Conservation (phyloP, 2,797 vertebrate genomes). For the Clarias pachynema region DNA sequence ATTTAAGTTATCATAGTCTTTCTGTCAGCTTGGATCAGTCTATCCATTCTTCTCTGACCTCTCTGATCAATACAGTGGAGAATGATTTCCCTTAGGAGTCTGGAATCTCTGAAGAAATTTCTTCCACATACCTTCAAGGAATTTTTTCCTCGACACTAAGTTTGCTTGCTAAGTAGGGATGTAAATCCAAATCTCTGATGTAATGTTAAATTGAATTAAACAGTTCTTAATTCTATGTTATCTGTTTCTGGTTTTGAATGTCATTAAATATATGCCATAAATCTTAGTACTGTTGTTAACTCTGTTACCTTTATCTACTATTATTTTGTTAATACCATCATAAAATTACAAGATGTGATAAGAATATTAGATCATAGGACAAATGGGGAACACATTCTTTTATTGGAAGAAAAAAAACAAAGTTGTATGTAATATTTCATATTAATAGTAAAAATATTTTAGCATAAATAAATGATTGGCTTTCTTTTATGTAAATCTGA, state of each 20-base stretch:
- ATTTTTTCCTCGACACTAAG: neutral
- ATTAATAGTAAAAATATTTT: neutral
- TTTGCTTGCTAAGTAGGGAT: neutral
- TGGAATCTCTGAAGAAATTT: neutral
- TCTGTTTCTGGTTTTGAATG: neutral
- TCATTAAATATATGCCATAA: neutral
- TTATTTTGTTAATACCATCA: neutral
- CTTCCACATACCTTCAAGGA: neutral
- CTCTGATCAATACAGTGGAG: neutral
- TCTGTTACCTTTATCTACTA: neutral
- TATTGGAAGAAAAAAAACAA: neutral
- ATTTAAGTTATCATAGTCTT: neutral
- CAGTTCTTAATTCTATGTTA: neutral
- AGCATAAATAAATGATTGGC: neutral
- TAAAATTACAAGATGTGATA: neutral
- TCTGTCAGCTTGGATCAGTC: neutral
- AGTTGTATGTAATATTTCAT: neutral
- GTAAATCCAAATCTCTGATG: neutral
- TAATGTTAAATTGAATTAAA: neutral
- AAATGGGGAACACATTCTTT: neutral
- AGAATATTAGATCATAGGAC: neutral
- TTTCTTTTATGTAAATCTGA: neutral
- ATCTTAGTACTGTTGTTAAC: neutral
- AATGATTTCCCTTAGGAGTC: neutral
- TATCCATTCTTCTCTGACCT: neutral